phyloP scores from a whole-genome alignment of 2,797 vertebrate genomes.

The Limosa lapponica region DNA sequence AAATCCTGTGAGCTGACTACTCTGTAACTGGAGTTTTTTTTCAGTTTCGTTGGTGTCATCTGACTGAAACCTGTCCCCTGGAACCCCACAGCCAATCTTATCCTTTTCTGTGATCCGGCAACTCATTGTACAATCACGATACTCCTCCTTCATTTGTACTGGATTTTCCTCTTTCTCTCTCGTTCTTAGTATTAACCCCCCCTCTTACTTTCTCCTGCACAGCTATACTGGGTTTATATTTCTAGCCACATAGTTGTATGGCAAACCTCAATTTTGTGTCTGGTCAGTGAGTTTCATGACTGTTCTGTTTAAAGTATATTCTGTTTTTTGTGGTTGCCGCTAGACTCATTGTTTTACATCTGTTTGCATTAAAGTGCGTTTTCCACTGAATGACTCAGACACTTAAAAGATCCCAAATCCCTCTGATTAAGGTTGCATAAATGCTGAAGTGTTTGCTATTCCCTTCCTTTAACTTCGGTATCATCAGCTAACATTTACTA shows the following conservation, averaged over 20 bases:
- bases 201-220: background rate
- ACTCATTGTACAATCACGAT: background rate
- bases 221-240: background rate
- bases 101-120: background rate
- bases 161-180: background rate
- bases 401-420: constrained; percentile 46
- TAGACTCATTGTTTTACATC: constrained; percentile 51
- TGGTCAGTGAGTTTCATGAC: constrained; percentile 11
- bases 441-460: constrained; percentile 44
- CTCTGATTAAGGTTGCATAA: constrained; percentile 26
- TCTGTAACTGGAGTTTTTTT: background rate
- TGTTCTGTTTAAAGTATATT: background rate
- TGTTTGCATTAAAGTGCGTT: constrained; percentile 41
- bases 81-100: background rate
- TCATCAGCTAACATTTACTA: background rate
- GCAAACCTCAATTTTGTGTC: constrained; percentile 9
- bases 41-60: background rate
- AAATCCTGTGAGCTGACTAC: background rate
- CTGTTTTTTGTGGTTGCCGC: background rate
- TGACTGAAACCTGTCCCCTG: background rate
- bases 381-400: constrained; percentile 42
- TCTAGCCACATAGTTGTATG: background rate
- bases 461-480: background rate
- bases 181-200: background rate
- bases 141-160: background rate